These are phyloP conservation scores for Panagrolaimus sp. DNA, from an alignment of 1,140 invertebrate genomes.

Conservation along the genomic window DNA sequence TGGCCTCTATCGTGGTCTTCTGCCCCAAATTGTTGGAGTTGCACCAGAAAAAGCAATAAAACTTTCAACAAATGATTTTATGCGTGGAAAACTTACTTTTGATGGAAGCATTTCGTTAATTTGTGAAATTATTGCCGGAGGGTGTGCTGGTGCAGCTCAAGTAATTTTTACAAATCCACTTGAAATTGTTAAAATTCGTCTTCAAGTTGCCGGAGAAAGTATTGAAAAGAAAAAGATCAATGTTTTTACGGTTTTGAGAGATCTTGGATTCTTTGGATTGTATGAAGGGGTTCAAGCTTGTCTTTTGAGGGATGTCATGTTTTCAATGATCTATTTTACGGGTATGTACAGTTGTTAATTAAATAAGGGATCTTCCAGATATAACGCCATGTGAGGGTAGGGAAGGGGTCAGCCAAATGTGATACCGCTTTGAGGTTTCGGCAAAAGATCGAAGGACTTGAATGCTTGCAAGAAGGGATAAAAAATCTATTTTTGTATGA, in stretches of 20 bases:
- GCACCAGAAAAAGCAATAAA: conserved; percentile 99
- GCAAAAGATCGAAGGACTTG: too few species aligned
- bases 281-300: conserved; percentile 68
- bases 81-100: conserved; percentile 83
- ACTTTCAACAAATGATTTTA: conserved; percentile 85
- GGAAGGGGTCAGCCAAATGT: too few species aligned
- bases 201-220: conserved; percentile 98
- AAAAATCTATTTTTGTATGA: too few species aligned
- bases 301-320: conserved; percentile 56
- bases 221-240: conserved; percentile 67
- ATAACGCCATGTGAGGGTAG: too few species aligned
- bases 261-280: conserved; percentile 57
- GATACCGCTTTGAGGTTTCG: too few species aligned
- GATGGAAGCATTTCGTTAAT: conserved; percentile 74
- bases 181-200: conserved; percentile 96
- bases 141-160: conserved; percentile 79
- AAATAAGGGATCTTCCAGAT: too few species aligned
- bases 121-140: conserved; percentile 84
- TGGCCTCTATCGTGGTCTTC: conserved; percentile 85
- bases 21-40: conserved; percentile 94
- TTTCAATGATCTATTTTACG: conserved; percentile 95
- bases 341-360: too few species aligned
- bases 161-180: conserved; percentile 92
- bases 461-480: too few species aligned
- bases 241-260: conserved; percentile 51